Evolutionary conservation across 2,113 vertebrate genomes (phyloP).

Genomic region (Podarcis muralis): DNA sequence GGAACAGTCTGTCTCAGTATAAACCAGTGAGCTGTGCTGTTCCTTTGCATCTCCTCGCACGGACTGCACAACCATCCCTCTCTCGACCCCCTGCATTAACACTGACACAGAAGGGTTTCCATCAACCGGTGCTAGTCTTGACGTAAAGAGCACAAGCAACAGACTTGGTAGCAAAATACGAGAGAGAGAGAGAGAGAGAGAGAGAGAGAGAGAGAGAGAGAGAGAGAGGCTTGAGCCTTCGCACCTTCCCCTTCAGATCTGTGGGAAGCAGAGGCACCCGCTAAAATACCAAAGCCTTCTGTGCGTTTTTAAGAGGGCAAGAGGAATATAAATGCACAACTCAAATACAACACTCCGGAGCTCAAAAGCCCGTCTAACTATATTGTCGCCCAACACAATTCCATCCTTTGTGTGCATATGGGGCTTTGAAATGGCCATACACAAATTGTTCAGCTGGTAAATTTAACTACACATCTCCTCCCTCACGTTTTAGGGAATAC

Average conservation of each 20-base stretch:
- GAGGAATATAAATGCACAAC: neutral
- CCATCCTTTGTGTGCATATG: neutral
- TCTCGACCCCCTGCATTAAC: neutral
- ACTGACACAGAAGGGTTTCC: neutral
- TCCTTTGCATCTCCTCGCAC: neutral
- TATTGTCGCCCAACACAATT: neutral
- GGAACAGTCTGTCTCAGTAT: neutral
- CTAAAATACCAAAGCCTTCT: neutral
- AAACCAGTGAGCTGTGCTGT: neutral
- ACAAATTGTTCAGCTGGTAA: too few species aligned
- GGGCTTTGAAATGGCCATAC: neutral
- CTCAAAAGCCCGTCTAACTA: neutral
- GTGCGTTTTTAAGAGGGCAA: neutral
- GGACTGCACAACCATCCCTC: neutral
- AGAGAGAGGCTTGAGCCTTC: neutral
- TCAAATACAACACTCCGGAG: neutral
- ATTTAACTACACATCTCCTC: neutral
- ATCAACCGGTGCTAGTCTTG: too few species aligned
- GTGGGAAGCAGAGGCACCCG: neutral
- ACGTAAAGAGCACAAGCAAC: neutral
- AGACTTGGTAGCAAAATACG: neutral
- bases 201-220: too few species aligned
- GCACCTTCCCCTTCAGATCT: neutral
- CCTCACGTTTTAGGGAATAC: neutral
- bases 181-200: too few species aligned